Conservation (phyloP, 2,113 vertebrate genomes). For the Cyphomyrus discorhynchus region DNA sequence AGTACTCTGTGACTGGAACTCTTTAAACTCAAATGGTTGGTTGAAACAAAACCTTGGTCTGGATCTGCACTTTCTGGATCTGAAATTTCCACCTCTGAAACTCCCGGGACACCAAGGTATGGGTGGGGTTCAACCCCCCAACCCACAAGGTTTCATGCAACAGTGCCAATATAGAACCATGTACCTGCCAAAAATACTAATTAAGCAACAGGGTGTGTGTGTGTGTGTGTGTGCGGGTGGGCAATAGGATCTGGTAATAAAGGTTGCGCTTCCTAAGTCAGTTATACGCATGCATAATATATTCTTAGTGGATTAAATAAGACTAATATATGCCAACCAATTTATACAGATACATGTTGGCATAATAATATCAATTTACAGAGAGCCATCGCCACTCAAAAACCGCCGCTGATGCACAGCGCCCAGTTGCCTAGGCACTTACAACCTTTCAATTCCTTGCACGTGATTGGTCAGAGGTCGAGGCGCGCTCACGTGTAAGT, state of each 20-base stretch:
- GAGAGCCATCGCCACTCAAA: neutral
- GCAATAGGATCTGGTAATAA: neutral
- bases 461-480: slow-evolving; percentile 35
- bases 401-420: neutral
- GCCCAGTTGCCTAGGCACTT: slow-evolving; percentile 11
- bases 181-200: neutral
- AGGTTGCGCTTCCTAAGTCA: neutral
- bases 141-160: neutral
- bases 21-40: no score
- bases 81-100: no score
- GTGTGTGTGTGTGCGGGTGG: neutral
- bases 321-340: neutral
- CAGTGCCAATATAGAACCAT: neutral
- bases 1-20: no score
- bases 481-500: slow-evolving; percentile 34
- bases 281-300: neutral
- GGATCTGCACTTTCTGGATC: no score
- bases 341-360: neutral
- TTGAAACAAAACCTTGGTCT: no score
- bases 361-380: neutral
- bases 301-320: neutral
- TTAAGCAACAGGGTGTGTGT: neutral
- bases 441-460: slow-evolving; percentile 20
- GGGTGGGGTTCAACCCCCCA: neutral
- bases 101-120: neutral